Evolutionary conservation across 2,113 vertebrate species (phyloP), one percentile per base, ranked within the genome.

Genomic region (Stigmatopora argus): DNA sequence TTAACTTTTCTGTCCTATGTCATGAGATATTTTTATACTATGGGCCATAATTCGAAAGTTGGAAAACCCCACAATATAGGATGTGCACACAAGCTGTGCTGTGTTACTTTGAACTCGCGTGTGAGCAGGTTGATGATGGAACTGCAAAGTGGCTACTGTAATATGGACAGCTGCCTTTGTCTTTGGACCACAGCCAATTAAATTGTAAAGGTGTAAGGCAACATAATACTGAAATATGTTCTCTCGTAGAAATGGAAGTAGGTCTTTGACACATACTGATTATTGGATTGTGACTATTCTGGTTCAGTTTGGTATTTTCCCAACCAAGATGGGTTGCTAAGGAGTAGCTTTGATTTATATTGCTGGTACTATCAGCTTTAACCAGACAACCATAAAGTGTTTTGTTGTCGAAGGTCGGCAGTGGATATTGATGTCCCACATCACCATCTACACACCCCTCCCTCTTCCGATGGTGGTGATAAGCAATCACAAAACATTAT

Each of bases 181-280:
- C 35, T 19, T 18, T 13, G 23, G 21, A 55, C 6, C 52, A 55
- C 21, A 23, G 52, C 52, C 51, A 53, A 52, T n/a, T 6, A 21
- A 10, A 41, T 59, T 59, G 48, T 51, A 17, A 51, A 18, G 5
- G 18, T 18, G 7, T 19, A 7, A 51, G 17, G 49, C 49, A n/a
- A 19, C 49, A 19, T 49, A 35, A 53, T 70, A 34, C 49, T 67
- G 65, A 74, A 60, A 31, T 15, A 47, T 47, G 26, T 57, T 71
- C 51, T 23, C 55, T 77, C 49, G 48, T 67, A 71, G 67, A 18
- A 80, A 63, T 69, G 52, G 35, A 59, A 1, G 3, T 41, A 5
- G 31, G 18, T 19, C 44, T 31, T 41, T 41, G 26, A 41, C 38
- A 41, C 38, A 1, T 41, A 41, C 7, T 41, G 26, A 2, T 31